Percentiles rank a stretch among this genome's conserved stretches.
phyloP scores from a whole-genome alignment of 1,140 invertebrate genomes.

The Calephelis nemesis region DNA sequence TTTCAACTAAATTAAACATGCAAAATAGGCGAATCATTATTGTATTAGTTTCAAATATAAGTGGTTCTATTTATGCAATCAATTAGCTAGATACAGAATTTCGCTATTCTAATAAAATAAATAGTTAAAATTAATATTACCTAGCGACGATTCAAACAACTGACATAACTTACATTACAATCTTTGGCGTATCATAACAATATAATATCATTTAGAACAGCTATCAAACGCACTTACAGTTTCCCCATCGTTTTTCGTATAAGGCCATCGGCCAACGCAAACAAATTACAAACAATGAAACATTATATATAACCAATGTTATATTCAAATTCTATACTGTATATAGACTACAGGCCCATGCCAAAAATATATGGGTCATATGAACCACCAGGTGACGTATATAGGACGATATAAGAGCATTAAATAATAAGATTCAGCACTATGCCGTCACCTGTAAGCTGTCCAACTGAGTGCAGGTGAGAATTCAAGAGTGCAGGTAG shows the following conservation, averaged over 20 bases:
- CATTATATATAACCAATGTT: conserved; percentile 12
- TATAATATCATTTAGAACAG: conserved; percentile 65
- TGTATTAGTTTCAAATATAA: conserved; percentile 70
- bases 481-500: too few relatives aligned
- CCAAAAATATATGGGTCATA: too few relatives aligned
- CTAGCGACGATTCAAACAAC: conserved; percentile 62
- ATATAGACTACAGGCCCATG: too few relatives aligned
- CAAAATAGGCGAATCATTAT: conserved; percentile 75
- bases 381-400: too few relatives aligned
- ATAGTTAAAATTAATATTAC: conserved; percentile 44
- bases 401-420: too few relatives aligned
- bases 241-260: background rate
- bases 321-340: conserved; percentile 12
- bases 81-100: conserved; percentile 55
- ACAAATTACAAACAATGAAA: conserved; percentile 17
- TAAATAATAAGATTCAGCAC: too few relatives aligned
- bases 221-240: conserved; percentile 58
- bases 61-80: conserved; percentile 48
- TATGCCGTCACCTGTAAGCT: too few relatives aligned
- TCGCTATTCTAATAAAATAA: conserved; percentile 43
- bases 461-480: too few relatives aligned
- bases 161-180: conserved; percentile 69
- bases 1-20: conserved; percentile 67
- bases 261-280: background rate
- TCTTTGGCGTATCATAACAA: conserved; percentile 75